A percentile compares a stretch with the other conserved stretches of the same genome.
Conservation (phyloP, 2,797 vertebrate species). For the Catamblyrhynchus diadema region DNA sequence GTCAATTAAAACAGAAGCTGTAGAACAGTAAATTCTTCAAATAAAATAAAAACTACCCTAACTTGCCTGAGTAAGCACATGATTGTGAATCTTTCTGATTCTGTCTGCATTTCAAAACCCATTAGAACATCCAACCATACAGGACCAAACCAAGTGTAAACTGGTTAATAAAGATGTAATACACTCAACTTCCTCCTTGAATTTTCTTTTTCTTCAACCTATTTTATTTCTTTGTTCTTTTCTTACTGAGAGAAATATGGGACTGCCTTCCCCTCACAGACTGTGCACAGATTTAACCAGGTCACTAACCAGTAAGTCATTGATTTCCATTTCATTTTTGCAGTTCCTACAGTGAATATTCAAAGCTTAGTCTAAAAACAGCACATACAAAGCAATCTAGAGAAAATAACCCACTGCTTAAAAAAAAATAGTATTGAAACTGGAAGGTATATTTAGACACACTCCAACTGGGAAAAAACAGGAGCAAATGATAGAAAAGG, state of each 20-base stretch:
- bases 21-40: background rate
- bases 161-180: background rate
- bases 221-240: background rate
- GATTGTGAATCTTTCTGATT: background rate
- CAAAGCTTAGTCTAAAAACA: background rate
- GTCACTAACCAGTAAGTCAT: background rate
- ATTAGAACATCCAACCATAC: background rate
- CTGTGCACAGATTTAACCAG: background rate
- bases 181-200: background rate
- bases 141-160: background rate
- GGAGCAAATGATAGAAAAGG: background rate
- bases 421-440: background rate
- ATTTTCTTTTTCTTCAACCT: background rate
- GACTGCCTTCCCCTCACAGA: background rate
- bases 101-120: background rate
- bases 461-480: background rate
- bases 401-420: background rate
- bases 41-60: background rate
- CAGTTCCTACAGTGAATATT: background rate
- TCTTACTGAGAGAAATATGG: background rate
- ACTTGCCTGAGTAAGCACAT: background rate
- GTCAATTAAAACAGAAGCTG: background rate
- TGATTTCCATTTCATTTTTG: constrained; percentile 1
- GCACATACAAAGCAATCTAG: background rate
- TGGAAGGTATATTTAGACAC: background rate